Base-by-base conservation (phyloP, 2,113 vertebrate species). In the Petromus typicus region DNA sequence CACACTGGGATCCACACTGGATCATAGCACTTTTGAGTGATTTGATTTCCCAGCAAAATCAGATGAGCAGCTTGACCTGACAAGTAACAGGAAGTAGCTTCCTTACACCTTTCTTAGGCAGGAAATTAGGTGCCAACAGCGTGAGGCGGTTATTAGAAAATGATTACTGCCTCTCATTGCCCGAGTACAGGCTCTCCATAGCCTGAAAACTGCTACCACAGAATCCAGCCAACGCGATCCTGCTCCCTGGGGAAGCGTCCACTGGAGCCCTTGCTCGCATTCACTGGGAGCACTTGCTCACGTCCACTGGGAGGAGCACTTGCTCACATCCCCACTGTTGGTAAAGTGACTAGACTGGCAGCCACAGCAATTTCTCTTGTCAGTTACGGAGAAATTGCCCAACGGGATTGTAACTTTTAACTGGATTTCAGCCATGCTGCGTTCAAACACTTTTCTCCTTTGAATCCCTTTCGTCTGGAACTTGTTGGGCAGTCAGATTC, bases 61-160 rank as follows among this genome's bases (percentile, higher is more conserved):
- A 96, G 71, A 95, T 51, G 54, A 54, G 89, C 80, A 83, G 57
- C n/a, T 80, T 37, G 83, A 91, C 75, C 76, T 96, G 59, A 91
- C 85, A 95, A 93, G 51, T 16, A 90, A 48, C 56, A 82, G 12
- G 23, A 92, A 83, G 73, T 48, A 83, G 80, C 75, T 96, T 92
- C 90, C 93, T 87, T 59, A 80, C 71, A 89, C 63, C 54, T 54
- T 76, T n/a, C n/a, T n/a, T n/a, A n/a, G 88, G 88, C 94, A 96
- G 63, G 75, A 20, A 84, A 73, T 30, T 37, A 64, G 67, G 67
- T 97, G 96, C 95, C 97, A 96, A 96, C 87, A 96, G 83, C 92
- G 96, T 80, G 63, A 79, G 93, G 92, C 86, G 90, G 25, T 96
- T 96, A 91, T 95, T 95, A 95, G 67, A 91, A 96, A 76, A 93